Evolutionary conservation across 2,797 vertebrate species (phyloP), one percentile per base, ranked within the genome.

Genomic region (Oryzias sinensis): DNA sequence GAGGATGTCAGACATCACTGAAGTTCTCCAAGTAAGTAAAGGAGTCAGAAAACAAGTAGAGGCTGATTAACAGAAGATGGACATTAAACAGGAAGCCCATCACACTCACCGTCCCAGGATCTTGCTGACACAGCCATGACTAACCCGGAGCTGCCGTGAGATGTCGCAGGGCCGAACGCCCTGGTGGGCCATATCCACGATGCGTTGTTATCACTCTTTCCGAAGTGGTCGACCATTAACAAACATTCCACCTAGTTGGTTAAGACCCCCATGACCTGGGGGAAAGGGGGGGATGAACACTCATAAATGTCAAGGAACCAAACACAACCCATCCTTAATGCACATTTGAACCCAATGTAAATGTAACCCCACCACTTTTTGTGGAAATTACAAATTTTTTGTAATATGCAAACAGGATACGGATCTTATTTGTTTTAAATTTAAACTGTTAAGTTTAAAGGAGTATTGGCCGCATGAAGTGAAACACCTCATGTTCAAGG

Each of bases 211-310:
- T 94, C 77, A 96, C 93, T 79, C n/a, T n/a, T n/a, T 96, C 95
- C 2, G 95, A 49, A 96, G 92, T 17, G 95, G 94, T 54, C 94
- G 92, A 51, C 95, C 95, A 40, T 96, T 96, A 85, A 96, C 95
- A 91, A 96, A 96, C 89, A 95, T 94, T 72, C 95, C 94, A 67
- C 94, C 94, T 87, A 96, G 90, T 91, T 96, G 95, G 86, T 96
- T 96, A 90, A 96, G 90, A 84, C 95, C 94, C 88, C 94, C 95
- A 65, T 96, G 94, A 82, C 94, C 94, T 95, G 84, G 87, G 91
- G 89, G 89, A 81, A 82, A 71, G 86, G 76, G 65, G 77, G 89
- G 89, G 88, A 92, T 92, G 86, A 90, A 91, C 88, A 90, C 80
- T 86, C 57, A 87, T 92, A 84, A 92, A 89, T 87, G 85, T 88